Conservation (phyloP, 1,140 invertebrate genomes). For the Myzus persicae region DNA sequence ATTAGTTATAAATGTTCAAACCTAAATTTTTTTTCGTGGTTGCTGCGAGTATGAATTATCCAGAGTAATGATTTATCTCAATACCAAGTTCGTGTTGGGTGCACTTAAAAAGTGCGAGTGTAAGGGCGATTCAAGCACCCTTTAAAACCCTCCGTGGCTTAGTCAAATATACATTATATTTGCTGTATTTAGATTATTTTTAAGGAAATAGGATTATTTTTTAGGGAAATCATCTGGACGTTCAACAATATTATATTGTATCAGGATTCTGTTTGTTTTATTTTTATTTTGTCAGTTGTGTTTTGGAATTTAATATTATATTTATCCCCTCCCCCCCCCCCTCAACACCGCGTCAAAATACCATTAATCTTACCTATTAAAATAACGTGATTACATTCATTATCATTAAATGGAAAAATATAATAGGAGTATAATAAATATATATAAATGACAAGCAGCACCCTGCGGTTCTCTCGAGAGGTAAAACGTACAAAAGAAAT, state of each 20-base stretch:
- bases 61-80: neutral
- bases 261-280: neutral
- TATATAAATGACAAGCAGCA: slow-evolving; percentile 16
- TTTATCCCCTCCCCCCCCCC: too few relatives aligned
- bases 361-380: neutral
- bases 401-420: neutral
- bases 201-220: too few relatives aligned
- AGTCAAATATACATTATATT: neutral
- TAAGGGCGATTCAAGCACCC: too few relatives aligned
- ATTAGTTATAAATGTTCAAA: neutral
- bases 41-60: neutral
- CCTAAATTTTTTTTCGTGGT: neutral
- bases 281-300: neutral
- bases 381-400: neutral
- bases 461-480: neutral
- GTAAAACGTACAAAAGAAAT: slow-evolving; percentile 4
- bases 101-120: neutral
- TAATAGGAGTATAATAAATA: neutral
- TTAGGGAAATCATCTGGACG: neutral
- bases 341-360: neutral
- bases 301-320: neutral
- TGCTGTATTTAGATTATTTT: neutral
- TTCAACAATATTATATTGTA: too few relatives aligned
- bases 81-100: neutral
- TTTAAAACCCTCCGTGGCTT: neutral